Base-by-base conservation (phyloP, 2,113 vertebrate species). In the Lipotes vexillifer region DNA sequence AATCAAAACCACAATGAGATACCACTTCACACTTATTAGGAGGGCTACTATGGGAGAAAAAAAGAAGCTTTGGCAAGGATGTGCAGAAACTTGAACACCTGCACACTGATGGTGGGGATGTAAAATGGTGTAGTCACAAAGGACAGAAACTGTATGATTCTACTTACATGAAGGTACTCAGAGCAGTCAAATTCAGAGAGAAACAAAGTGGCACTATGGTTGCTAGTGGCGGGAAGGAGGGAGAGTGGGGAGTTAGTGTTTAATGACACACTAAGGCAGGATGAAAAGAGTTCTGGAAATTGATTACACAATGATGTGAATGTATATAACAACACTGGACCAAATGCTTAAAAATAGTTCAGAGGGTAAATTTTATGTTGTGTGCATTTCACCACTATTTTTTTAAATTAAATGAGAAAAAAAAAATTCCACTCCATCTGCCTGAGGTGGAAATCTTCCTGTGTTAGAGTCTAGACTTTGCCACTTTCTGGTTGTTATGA, bases 301-400 rank as follows among this genome's bases (percentile, higher is more conserved):
- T 9, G 55, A 15, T 6, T 75, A 59, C 29, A 14, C 46, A 65
- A 14, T 29, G 25, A 41, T 9, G 10, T 66, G 81, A 75, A 36
- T 17, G 18, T 38, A 55, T 10, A 55, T 41, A 14, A 49, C 46
- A 75, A 84, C 8, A 18, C 2, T 72, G 59, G 38, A n/a, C 57
- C 13, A 8, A 14, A 31, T 18, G 27, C 72, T 75, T 31, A 11
- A 31, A 75, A 75, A 1, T 31, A 0, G 4, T 3, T 41, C 31
- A 75, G 41, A 75, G 10, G 0, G 15, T 49, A 49, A 46, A 49
- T 75, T 75, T 75, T 20, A 46, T 31, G 72, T 31, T 75, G 44
- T 31, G 41, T 31, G 17, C 72, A 75, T 49, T 75, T 75, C 52
- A 3, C 44, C 15, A 49, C 72, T 49, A 11, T 49, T 75, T 6